Evolutionary conservation across 2,888 invertebrate species (phyloP).

Genomic region (Hypomecis punctinalis): DNA sequence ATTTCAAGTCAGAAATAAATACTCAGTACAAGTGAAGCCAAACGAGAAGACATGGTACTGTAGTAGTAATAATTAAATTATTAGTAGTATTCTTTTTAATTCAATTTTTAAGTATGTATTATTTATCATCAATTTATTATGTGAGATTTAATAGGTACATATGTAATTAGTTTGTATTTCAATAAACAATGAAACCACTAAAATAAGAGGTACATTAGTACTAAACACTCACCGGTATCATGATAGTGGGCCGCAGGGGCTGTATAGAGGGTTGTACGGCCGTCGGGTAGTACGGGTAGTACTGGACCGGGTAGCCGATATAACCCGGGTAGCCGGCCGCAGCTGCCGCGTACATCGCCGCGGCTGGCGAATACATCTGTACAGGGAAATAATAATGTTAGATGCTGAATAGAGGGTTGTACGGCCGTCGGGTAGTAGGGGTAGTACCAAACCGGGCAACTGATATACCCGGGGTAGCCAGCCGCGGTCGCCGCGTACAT

Average conservation of each 20-base stretch:
- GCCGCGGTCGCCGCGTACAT: conserved; percentile 88
- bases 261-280: conserved; percentile 87
- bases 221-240: conserved; percentile 88
- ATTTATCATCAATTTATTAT: too few relatives aligned
- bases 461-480: conserved; percentile 89
- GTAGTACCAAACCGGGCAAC: conserved; percentile 90
- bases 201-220: too few relatives aligned
- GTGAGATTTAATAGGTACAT: too few relatives aligned
- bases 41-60: too few relatives aligned
- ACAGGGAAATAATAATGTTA: not conserved
- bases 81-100: too few relatives aligned
- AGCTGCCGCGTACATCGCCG: conserved; percentile 88
- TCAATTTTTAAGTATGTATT: too few relatives aligned
- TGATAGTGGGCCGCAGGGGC: conserved; percentile 89
- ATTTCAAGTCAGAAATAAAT: too few relatives aligned
- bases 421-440: conserved; percentile 89
- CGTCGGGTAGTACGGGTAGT: conserved; percentile 90
- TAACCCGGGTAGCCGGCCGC: conserved; percentile 90
- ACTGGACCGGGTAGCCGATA: conserved; percentile 90
- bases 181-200: too few relatives aligned
- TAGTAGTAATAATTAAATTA: too few relatives aligned
- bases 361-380: conserved; percentile 90
- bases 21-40: too few relatives aligned
- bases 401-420: conserved; percentile 85
- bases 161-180: too few relatives aligned